Evolutionary conservation across 2,888 invertebrate species (phyloP), one percentile per base, ranked within the genome.

Genomic region (Thumatha senex): DNA sequence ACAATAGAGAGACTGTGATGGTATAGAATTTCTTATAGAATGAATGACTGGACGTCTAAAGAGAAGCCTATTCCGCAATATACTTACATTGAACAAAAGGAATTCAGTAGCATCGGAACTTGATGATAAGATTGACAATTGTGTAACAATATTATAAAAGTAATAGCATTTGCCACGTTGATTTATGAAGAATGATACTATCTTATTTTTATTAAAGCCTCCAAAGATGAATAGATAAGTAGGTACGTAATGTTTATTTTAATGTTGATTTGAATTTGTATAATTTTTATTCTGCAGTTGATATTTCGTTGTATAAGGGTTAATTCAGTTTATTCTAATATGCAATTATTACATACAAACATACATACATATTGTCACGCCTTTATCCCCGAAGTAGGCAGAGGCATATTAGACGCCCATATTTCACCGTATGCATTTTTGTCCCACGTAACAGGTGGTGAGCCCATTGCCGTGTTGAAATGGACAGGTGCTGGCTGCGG

Each of bases 21-120:
- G 36, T 41, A 48, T 41, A 41, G 12, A 36, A 47, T 18, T 14
- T 34, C 14, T 29, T 41, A 3, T 14, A 14, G 15, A 47, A 47
- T 30, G 29, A 29, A 14, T 7, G n/a, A 41, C 40, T 30, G 36
- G 33, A 14, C 30, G 31, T 12, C 10, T 33, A 30, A 42, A 36
- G 38, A 48, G 36, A 36, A 10, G 41, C 12, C 11, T 42, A 30
- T 31, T 36, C 15, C 15, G 31, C 31, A 38, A 42, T 31, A 42
- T 29, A 30, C n/a, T n/a, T n/a, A n/a, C 12, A 47, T 47, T 41
- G 30, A 34, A 35, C 13, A n/a, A 35, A 18, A 8, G 24, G 11
- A 41, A 41, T 35, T 40, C 3, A 36, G 5, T 43, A 43, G 36
- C 36, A 14, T 36, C 14, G 14, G 9, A 36, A 36, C 4, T 4